A percentile compares a stretch with the other conserved stretches of the same genome.
Evolutionary conservation across 92 coral and sea anemone genomes (phyloP).

Genomic region (Parazoanthus atlanticus): DNA sequence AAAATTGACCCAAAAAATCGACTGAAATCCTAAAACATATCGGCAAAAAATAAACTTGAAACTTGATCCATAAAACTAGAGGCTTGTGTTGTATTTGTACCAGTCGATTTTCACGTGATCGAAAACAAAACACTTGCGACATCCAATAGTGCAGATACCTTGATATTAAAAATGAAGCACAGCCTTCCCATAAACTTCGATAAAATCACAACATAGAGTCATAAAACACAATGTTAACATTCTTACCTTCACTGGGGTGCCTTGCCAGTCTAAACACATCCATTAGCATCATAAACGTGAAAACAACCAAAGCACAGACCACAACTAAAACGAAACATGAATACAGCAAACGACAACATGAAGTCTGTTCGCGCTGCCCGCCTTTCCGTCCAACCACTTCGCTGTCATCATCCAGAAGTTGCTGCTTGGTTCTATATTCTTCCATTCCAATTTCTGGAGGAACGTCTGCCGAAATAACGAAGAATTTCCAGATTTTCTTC

Average conservation of each 20-base stretch:
- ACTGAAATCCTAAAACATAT: no score
- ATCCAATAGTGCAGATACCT: not conserved
- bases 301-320: not conserved
- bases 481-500: not conserved
- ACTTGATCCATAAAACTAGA: no score
- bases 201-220: not conserved
- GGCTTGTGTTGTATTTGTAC: no score
- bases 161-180: not conserved
- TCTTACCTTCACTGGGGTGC: not conserved
- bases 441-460: not conserved
- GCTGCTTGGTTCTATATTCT: not conserved
- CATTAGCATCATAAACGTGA: constrained; percentile 24
- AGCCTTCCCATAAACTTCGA: not conserved
- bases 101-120: not conserved
- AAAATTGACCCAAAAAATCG: no score
- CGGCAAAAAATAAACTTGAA: no score
- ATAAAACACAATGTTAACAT: not conserved
- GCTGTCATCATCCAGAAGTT: not conserved
- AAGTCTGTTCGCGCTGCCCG: not conserved
- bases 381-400: constrained; percentile 4
- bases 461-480: not conserved
- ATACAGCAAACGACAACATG: constrained; percentile 21
- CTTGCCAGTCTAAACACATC: constrained; percentile 13
- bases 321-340: constrained; percentile 8
- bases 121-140: not conserved